Percentiles rank a stretch among this genome's conserved stretches.
Evolutionary conservation across 37 sponge, comb jelly and placozoan genomes (phyloP).

Genomic region (Dysidea cf. avara): DNA sequence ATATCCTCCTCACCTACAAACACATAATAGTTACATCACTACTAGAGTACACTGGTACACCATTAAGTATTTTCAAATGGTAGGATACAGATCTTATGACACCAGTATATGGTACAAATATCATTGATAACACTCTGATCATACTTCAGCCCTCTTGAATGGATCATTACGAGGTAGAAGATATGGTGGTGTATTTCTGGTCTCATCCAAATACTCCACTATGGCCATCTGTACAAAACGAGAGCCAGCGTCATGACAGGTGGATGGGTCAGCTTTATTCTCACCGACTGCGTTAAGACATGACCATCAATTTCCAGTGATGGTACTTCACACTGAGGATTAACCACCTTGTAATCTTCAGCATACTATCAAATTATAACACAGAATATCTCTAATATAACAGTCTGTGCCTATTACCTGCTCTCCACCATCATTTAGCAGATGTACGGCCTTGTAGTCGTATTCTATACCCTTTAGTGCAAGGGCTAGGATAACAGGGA

Average conservation of each 20-base stretch:
- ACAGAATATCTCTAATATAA: neutral
- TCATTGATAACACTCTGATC: neutral
- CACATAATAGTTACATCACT: no score
- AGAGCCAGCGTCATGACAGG: neutral
- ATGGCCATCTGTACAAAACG: slow-evolving; percentile 70
- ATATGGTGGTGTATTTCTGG: slow-evolving; percentile 58
- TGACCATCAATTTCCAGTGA: slow-evolving; percentile 88
- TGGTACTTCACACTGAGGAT: slow-evolving; percentile 86
- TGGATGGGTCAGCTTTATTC: neutral
- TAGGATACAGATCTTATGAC: no score
- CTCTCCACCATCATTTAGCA: slow-evolving; percentile 97
- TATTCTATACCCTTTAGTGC: slow-evolving; percentile 92
- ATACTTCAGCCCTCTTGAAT: slow-evolving; percentile 58
- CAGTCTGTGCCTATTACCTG: slow-evolving; percentile 37
- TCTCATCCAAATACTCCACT: slow-evolving; percentile 97
- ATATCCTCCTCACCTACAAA: slow-evolving; percentile 62
- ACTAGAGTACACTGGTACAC: no score
- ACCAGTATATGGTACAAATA: no score
- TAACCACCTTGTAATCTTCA: slow-evolving; percentile 76
- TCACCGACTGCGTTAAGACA: slow-evolving; percentile 83
- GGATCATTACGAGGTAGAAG: slow-evolving; percentile 76
- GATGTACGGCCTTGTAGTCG: slow-evolving; percentile 81
- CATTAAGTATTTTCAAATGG: no score
- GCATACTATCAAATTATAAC: slow-evolving; percentile 37
- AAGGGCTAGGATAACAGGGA: slow-evolving; percentile 60